Evolutionary conservation across 2,888 invertebrate genomes (phyloP).

Genomic region (Neria commutata): DNA sequence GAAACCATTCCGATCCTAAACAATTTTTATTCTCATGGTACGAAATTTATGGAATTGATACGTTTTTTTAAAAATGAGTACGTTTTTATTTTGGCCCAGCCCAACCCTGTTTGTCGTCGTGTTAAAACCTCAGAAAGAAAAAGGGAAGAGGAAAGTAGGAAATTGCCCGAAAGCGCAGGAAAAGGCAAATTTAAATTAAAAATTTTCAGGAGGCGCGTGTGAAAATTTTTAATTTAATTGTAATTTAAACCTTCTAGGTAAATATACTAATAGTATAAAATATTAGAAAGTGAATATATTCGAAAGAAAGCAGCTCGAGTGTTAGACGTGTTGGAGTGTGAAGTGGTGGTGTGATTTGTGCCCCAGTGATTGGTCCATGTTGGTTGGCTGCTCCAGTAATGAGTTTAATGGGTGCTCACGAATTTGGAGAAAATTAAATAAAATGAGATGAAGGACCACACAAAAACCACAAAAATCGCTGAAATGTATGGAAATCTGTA

Average conservation of each 20-base stretch:
- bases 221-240: slow-evolving; percentile 4
- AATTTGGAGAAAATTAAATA: background rate
- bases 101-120: no score
- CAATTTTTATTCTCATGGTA: no score
- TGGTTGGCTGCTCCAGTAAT: background rate
- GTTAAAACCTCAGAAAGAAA: no score
- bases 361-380: background rate
- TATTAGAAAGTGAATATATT: background rate
- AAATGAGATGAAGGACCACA: background rate
- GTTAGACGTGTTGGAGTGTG: background rate
- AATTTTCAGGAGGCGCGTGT: background rate
- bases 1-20: no score
- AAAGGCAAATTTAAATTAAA: background rate
- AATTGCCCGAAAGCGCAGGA: background rate
- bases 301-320: background rate
- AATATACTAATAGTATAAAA: background rate
- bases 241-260: background rate
- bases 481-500: background rate
- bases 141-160: no score
- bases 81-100: no score
- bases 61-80: no score
- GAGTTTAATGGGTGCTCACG: background rate
- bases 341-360: background rate
- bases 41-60: no score
- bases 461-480: background rate